Conservation (phyloP, 2,888 invertebrate genomes). For the Ennomos quercinarius region DNA sequence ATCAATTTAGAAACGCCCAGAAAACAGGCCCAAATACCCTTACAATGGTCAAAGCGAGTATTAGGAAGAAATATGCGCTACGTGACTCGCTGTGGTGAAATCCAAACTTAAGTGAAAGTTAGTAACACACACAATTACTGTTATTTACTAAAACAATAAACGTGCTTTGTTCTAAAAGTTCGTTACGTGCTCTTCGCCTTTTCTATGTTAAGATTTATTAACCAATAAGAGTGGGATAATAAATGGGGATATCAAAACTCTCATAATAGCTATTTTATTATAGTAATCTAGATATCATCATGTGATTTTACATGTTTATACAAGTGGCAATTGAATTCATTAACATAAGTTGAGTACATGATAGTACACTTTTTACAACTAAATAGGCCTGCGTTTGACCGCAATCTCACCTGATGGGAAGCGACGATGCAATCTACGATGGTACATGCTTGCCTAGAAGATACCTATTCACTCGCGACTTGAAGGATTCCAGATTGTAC, state of each 20-base stretch:
- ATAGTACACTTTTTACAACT: no score
- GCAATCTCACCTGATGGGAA: no score
- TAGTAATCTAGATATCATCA: conserved; percentile 35
- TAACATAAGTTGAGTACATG: no score
- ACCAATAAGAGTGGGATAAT: conserved; percentile 19
- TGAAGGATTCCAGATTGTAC: no score
- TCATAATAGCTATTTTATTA: conserved; percentile 29
- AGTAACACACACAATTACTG: conserved; percentile 34
- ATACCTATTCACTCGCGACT: no score
- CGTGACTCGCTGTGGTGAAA: conserved; percentile 56
- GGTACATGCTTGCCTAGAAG: no score
- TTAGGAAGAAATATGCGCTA: conserved; percentile 67
- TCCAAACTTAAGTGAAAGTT: conserved; percentile 53
- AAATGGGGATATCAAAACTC: conserved; percentile 14
- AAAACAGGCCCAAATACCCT: conserved; percentile 47
- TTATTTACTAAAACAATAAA: conserved; percentile 34
- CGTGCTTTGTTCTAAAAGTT: conserved; percentile 25
- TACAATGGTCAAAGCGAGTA: conserved; percentile 56
- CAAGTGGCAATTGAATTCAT: no score
- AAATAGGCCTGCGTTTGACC: no score
- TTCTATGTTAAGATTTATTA: conserved; percentile 23
- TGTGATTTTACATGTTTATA: not conserved
- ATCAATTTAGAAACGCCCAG: conserved; percentile 32
- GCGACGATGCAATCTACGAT: no score
- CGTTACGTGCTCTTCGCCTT: conserved; percentile 17